Percentiles rank a stretch among this genome's conserved stretches.
Conservation (phyloP, 2,888 invertebrate genomes). For the Thalpophila matura region DNA sequence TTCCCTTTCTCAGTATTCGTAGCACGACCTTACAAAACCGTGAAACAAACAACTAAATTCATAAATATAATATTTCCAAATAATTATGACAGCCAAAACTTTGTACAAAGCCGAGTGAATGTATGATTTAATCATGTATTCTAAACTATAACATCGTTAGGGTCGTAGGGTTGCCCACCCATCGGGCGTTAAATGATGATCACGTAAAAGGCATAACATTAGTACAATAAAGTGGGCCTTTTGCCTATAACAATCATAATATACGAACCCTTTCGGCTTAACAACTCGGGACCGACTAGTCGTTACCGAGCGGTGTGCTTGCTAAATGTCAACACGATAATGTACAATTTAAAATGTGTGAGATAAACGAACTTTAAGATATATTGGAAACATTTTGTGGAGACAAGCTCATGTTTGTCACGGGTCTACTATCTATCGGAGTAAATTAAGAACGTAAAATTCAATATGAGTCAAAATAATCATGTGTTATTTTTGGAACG, state of each 20-base stretch:
- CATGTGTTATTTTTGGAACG: no score
- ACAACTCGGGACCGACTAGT: constrained; percentile 69
- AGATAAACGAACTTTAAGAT: constrained; percentile 60
- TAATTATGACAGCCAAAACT: constrained; percentile 50
- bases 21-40: constrained; percentile 15
- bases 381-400: constrained; percentile 4
- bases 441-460: no score
- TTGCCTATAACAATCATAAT: constrained; percentile 85
- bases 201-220: constrained; percentile 83
- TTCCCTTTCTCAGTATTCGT: constrained; percentile 12
- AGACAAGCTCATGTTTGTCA: neutral
- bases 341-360: constrained; percentile 73
- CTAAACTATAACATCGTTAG: constrained; percentile 69
- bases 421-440: no score
- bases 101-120: constrained; percentile 57
- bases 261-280: constrained; percentile 80
- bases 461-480: no score
- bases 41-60: constrained; percentile 41
- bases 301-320: constrained; percentile 70
- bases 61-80: constrained; percentile 38
- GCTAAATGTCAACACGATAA: constrained; percentile 77
- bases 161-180: constrained; percentile 66
- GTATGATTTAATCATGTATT: constrained; percentile 68
- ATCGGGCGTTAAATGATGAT: constrained; percentile 79
- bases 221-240: constrained; percentile 84